Conservation (phyloP, 2,797 vertebrate genomes). For the Hydrolagus colliei region DNA sequence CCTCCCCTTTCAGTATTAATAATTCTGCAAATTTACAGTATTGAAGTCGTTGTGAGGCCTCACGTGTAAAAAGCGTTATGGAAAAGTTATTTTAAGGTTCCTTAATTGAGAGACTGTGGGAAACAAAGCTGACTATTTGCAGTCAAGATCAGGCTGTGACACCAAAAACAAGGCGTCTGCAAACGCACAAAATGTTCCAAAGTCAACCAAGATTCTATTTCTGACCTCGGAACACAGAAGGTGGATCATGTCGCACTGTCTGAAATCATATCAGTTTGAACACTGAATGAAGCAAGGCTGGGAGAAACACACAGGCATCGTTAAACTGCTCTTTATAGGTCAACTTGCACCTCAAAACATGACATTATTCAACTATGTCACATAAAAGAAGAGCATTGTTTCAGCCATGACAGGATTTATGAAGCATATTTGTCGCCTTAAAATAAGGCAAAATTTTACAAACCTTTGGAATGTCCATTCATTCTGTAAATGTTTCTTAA, state of each 20-base stretch:
- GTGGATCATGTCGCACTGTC: conserved; percentile 47
- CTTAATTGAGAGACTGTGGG: conserved; percentile 33
- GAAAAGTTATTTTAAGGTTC: conserved; percentile 35
- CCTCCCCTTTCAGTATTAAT: too few species aligned
- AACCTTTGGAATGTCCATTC: background rate
- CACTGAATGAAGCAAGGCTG: conserved; percentile 54
- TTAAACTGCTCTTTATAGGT: conserved; percentile 48
- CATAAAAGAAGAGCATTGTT: background rate
- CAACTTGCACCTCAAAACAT: conserved; percentile 35
- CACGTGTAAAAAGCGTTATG: conserved; percentile 33
- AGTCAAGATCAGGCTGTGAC: conserved; percentile 37
- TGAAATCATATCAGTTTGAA: conserved; percentile 49
- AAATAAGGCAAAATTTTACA: background rate
- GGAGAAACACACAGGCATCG: conserved; percentile 43
- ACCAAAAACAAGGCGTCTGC: conserved; percentile 35
- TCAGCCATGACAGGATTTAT: background rate
- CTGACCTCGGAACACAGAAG: conserved; percentile 41
- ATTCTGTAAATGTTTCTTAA: background rate
- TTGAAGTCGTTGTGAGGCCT: too few species aligned
- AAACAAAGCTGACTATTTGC: conserved; percentile 39
- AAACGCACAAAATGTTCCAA: conserved; percentile 38
- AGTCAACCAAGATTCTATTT: conserved; percentile 37
- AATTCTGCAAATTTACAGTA: too few species aligned
- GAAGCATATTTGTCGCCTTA: background rate
- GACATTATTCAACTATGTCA: background rate